Evolutionary conservation across 1,140 invertebrate genomes (phyloP), one percentile per base, ranked within the genome.

Genomic region (Euschistus heros): DNA sequence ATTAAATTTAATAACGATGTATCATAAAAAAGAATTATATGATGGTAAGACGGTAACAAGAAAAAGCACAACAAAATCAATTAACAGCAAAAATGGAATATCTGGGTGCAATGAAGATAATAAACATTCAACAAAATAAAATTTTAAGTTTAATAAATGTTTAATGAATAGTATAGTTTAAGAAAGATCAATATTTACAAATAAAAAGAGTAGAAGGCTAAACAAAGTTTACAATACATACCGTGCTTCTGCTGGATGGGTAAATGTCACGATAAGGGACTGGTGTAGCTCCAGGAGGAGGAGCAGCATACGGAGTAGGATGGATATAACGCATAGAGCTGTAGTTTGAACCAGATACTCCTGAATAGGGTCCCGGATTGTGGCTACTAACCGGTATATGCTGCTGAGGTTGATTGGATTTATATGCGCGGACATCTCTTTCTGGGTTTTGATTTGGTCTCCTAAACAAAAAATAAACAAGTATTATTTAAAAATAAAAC

Each of bases 291-390:
- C 60, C 59, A 20, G 59, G 18, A 6, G 30, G 62, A 42, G 44
- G 33, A 17, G 52, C 27, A 30, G 64, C 55, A 26, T 63, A 67
- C 18, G 65, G 50, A n/a, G 46, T 27, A 10, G 30, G 59, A 46
- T 66, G 65, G 26, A 66, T 66, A 24, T 66, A 66, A 30, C 65
- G 42, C 65, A 66, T 66, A 30, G 65, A 52, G 61, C 17, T 54
- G 50, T 66, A 66, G 44, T 61, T 66, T 27, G 64, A 64, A 66
- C n/a, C 42, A 10, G 59, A 26, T 54, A 52, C 60, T 6, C 60
- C n/a, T 24, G 60, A 66, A 63, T 63, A 60, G 15, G 27, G 42
- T 54, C 44, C 26, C 17, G 61, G 60, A 15, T 37, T 66, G 22
- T 33, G 46, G 30, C 46, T 54, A 61, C 42, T 37, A 30, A 66